A percentile compares a stretch with the other conserved stretches of the same genome.
phyloP scores from a whole-genome alignment of 2,888 invertebrate species.

The Agriotes lineatus region DNA sequence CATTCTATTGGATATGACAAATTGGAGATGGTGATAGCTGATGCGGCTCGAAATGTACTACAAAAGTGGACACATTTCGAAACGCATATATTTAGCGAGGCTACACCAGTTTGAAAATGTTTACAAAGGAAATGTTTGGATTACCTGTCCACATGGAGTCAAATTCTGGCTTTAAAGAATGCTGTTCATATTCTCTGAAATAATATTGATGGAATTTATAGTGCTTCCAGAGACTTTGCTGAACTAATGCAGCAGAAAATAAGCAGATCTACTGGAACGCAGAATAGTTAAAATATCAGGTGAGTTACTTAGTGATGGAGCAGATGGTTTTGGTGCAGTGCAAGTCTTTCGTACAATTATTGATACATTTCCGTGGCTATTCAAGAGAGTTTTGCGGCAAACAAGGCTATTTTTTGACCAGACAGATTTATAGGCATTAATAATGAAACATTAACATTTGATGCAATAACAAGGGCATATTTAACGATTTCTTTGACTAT shows the following conservation, averaged over 20 bases:
- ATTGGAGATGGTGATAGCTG: not conserved
- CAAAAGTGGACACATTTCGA: not conserved
- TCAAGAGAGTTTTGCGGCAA: no score
- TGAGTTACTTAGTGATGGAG: not conserved
- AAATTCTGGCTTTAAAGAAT: not conserved
- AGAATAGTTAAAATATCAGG: not conserved
- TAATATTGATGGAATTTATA: not conserved
- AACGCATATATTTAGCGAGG: no score
- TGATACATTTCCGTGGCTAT: no score
- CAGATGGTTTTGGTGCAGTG: not conserved
- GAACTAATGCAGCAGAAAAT: not conserved
- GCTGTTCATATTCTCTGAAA: not conserved
- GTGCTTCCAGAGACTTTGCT: not conserved
- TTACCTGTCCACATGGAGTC: not conserved
- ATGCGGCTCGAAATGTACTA: not conserved
- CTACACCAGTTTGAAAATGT: not conserved
- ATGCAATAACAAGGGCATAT: no score
- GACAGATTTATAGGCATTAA: not conserved
- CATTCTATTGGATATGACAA: not conserved
- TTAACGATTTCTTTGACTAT: no score
- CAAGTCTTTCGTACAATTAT: not conserved
- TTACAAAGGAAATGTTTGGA: not conserved
- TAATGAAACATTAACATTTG: not conserved
- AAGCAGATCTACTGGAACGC: not conserved
- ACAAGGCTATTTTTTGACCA: not conserved